Evolutionary conservation across 2,797 vertebrate species (phyloP), one percentile per base, ranked within the genome.

Genomic region (Sebastes cheni): DNA sequence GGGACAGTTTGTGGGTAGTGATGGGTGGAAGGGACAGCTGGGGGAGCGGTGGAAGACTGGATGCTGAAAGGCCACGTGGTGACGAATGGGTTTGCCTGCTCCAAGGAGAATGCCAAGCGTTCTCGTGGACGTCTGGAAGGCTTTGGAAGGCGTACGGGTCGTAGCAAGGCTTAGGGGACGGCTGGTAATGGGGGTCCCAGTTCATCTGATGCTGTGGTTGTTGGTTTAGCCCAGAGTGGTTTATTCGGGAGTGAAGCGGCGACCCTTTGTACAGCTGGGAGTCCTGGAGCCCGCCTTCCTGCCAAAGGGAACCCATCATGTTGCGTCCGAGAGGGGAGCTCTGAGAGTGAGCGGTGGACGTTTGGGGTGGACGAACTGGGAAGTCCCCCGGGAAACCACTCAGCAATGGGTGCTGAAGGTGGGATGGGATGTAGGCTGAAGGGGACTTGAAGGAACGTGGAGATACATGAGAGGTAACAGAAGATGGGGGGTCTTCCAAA

Each of bases 71-170:
- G 50, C 65, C 58, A 13, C n/a, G 75, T 16, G 91, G 74, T 59
- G 91, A 81, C 2, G 78, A 81, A 67, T 80, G 86, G 52, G 52
- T 65, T 23, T 85, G 87, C 59, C 85, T 82, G 8, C 61, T 81
- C 95, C 92, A 95, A 0, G 95, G 95, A 55, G 95, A 88, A 1
- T 96, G 94, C 97, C 97, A 98, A 59, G 95, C 74, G 67, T 96
- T 97, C 64, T 97, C 96, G 3, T 91, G 95, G 85, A 94, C 95
- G 36, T 98, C 97, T 1, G 95, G 96, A 39, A 95, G 91, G 87
- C 95, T 97, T 86, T 97, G 97, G 90, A 96, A 96, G 82, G 96
- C 84, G 66, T 98, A 97, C 30, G 92, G 95, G 88, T 98, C 97
- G 0, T 97, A 98, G 80, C 95, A 96, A n/a, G 92, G 95, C 88